Base-by-base conservation (phyloP, 2,888 invertebrate species). In the Apodemia zela region DNA sequence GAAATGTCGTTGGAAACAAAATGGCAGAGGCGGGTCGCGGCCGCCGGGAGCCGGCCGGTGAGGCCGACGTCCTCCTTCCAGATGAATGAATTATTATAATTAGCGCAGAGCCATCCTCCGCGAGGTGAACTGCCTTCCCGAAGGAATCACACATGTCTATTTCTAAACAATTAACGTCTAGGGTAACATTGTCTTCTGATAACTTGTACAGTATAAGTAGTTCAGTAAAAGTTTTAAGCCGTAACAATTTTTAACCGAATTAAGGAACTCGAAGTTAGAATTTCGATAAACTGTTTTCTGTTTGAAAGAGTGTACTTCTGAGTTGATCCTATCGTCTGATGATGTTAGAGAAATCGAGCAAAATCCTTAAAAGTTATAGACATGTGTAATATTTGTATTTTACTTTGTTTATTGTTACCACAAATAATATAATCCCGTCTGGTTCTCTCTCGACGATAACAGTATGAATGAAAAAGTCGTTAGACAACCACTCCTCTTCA, bases 11-110 rank as follows among this genome's bases (percentile, higher is more conserved):
- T 59, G 49, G 47, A 51, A 59, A 61, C 57, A 65, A 61, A 59
- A 60, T 63, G 47, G 65, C 54, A 63, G 60, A 59, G 25, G 54
- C 49, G 62, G 35, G 63, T 38, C 38, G 15, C 42, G 59, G 60
- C 25, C 42, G 49, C 59, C 64, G n/a, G 25, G 60, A 35, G 54
- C 64, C 58, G 58, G 42, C 8, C 45, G 62, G 58, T 13, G 57
- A 67, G 65, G 62, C 61, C 66, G 65, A 64, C 68, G 72, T 67
- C 72, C 73, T 74, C 73, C 69, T 72, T 74, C 68, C 71, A 65
- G 66, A 68, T 67, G 71, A 71, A 73, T 74, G 70, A 74, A 73
- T 75, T 73, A 74, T 73, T 74, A 70, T 73, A 73, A 72, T 72
- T 71, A 71, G 68, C 60, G 68, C 60, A 62, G 60, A 45, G 45